Base-by-base conservation (phyloP, 2,113 vertebrate species). In the Anas platyrhynchos region DNA sequence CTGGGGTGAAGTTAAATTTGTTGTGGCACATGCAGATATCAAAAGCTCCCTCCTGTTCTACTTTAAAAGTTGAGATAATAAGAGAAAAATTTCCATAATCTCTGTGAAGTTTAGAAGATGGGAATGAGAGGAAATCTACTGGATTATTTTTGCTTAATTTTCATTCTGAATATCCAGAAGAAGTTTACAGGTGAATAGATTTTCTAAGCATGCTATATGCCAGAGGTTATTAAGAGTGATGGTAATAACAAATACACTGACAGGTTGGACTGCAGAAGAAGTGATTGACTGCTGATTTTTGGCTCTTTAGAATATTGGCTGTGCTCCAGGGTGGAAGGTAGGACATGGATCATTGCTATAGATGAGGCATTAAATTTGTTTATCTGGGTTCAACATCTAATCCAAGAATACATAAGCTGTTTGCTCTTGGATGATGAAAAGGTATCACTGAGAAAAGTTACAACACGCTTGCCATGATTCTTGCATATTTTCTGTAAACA, bases 1-100 rank as follows among this genome's bases (percentile, higher is more conserved):
- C 36, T 2, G 38, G 25, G 46, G 43, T 73, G 67, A 76, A 7
- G 63, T 74, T 94, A 80, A 65, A 88, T 94, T 95, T 93, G 63
- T 83, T 84, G 73, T 76, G 58, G 44, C 66, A 84, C 72, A 65
- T 72, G 46, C 38, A 86, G 44, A 36, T 83, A 54, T 26, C 38
- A 62, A 34, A 90, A 52, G 11, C 7, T 14, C 44, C 38, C 86
- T 81, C 43, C 65, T 81, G 11, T 93, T 96, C 86, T 83, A 56
- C 32, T 90, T 90, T 6, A 83, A 56, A 56, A 13, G 7, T n/a
- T 38, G 43, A 83, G 41, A 54, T 68, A 48, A 3, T 44, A 84
- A 78, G 9, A 76, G 72, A 81, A 85, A 93, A 59, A 66, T 50
- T 22, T 83, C 14, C 8, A 2, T 91, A 86, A 71, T 16, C 13